Evolutionary conservation across 1,140 invertebrate species (phyloP), one percentile per base, ranked within the genome.

Genomic region (Anastrepha ludens): DNA sequence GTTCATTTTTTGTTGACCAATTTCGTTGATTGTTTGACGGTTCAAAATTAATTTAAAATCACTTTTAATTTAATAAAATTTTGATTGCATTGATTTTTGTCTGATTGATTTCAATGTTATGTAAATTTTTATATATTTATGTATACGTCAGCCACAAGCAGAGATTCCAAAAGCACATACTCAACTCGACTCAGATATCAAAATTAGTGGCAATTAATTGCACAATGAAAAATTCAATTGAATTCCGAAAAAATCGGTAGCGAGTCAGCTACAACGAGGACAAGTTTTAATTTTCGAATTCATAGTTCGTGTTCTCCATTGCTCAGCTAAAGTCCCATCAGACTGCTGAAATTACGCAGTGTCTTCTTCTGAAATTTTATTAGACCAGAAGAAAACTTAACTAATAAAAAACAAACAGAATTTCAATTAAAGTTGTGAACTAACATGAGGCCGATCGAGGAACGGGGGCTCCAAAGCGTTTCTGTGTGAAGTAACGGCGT

Each of bases 361-460:
- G 2, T 67, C 20, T 67, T 67, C 64, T 11, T 29, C n/a, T 17
- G 64, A 67, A 67, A 67, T 67, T 58, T 29, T 29, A 81, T 81
- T 55, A 55, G 20, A 81, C 7, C 50, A 81, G 50, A n/a, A 47
- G 1, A 29, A 81, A 55, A 81, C 44, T 81, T 20, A 3, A 20
- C 44, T 55, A 55, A 81, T 20, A 50, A 55, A n/a, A 47, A 50
- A 81, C 50, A 81, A 55, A 55, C 15, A 20, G 6, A 50, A 29
- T 50, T 81, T 81, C n/a, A 81, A 81, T 81, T 81, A 20, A 81
- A 81, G 15, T 78, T 50, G 15, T 50, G 17, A 5, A 15, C n/a
- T 47, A 5, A 50, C 47, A 9, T 58, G 70, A 20, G 29, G 17
- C 4, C 3, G 29, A 15, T 67, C 29, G 64, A 39, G 20, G 6